Evolutionary conservation across 2,797 vertebrate species (phyloP).

Genomic region (Echeneis naucrates): DNA sequence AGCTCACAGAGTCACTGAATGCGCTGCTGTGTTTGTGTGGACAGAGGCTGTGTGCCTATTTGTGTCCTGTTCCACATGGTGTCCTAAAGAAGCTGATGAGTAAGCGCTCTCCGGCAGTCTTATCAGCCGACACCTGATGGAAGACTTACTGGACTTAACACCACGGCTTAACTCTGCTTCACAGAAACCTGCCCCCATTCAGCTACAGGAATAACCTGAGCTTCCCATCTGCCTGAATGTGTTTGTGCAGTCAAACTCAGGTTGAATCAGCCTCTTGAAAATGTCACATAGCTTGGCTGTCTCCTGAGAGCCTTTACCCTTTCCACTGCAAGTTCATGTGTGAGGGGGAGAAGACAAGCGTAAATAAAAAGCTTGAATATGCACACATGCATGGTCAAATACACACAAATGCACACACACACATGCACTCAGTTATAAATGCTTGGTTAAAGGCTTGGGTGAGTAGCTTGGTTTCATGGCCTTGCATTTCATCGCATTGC

Average conservation of each 20-base stretch:
- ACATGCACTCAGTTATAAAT: constrained; percentile 21
- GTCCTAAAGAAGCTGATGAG: constrained; percentile 58
- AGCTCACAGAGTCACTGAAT: constrained; percentile 45
- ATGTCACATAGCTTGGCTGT: constrained; percentile 79
- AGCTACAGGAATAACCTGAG: constrained; percentile 60
- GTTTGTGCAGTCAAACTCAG: constrained; percentile 56
- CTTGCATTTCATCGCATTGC: constrained; percentile 45
- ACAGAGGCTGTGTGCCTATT: constrained; percentile 23
- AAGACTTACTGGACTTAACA: constrained; percentile 76
- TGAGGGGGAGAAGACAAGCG: constrained; percentile 61
- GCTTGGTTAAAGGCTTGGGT: constrained; percentile 60
- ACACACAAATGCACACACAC: constrained; percentile 11
- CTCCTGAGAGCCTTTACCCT: constrained; percentile 78
- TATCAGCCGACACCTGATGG: constrained; percentile 74
- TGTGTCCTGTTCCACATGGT: constrained; percentile 42
- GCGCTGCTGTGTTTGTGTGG: constrained; percentile 28
- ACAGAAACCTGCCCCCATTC: constrained; percentile 67
- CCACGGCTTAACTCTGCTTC: constrained; percentile 65
- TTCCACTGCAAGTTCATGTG: constrained; percentile 75
- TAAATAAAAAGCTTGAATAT: constrained; percentile 67
- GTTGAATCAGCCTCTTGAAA: constrained; percentile 73
- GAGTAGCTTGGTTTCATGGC: constrained; percentile 50
- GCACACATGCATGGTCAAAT: constrained; percentile 22
- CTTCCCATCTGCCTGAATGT: constrained; percentile 49
- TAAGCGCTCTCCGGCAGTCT: constrained; percentile 58